Evolutionary conservation across 2,888 invertebrate genomes (phyloP).

Genomic region (Campopleginae sp.): DNA sequence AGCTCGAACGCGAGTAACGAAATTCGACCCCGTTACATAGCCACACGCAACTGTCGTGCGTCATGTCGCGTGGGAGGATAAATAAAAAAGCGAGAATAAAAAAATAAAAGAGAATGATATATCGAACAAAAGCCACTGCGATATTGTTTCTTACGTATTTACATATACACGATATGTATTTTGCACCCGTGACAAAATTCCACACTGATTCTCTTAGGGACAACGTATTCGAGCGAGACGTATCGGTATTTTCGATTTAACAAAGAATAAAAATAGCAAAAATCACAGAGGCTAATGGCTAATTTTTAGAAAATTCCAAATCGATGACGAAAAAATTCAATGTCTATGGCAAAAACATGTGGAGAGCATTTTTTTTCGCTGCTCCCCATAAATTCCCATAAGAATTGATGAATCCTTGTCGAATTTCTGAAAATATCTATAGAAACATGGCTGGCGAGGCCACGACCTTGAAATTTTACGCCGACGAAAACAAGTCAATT

Average conservation of each 20-base stretch:
- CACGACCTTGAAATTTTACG: too few relatives aligned
- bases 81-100: constrained; percentile 20
- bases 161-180: constrained; percentile 13
- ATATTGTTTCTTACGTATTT: constrained; percentile 37
- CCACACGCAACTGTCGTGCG: constrained; percentile 64
- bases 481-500: background rate
- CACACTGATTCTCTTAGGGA: constrained; percentile 7
- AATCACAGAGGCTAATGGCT: too few relatives aligned
- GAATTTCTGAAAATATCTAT: too few relatives aligned
- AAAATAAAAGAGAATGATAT: constrained; percentile 15
- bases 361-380: too few relatives aligned
- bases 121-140: constrained; percentile 43
- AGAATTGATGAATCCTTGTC: too few relatives aligned
- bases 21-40: constrained; percentile 60
- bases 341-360: too few relatives aligned
- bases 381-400: too few relatives aligned
- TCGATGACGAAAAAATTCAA: too few relatives aligned
- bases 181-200: background rate
- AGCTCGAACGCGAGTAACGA: constrained; percentile 56
- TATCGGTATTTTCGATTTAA: background rate
- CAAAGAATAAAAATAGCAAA: background rate
- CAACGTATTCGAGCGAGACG: background rate
- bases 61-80: constrained; percentile 51
- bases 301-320: too few relatives aligned
- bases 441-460: too few relatives aligned